These are phyloP conservation scores for Ophioderma brevispina DNA, from an alignment of 35 echinoderm and acorn worm genomes.

Conservation along the genomic window DNA sequence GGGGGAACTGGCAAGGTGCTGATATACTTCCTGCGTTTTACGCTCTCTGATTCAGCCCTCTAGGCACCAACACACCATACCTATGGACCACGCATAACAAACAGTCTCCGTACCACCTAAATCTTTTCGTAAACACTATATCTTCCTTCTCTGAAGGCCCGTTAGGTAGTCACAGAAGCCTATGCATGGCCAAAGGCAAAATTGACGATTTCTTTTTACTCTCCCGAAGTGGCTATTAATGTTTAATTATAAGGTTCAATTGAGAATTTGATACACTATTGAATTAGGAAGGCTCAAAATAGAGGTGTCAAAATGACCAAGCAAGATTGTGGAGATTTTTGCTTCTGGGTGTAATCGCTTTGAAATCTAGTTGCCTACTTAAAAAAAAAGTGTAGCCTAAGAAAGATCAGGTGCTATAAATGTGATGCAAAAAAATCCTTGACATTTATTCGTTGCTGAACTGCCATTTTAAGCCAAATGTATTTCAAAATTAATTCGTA, in stretches of 20 bases:
- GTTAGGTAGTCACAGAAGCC: too few species aligned
- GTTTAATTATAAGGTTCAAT: slow-evolving; percentile 1
- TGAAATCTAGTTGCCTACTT: too few species aligned
- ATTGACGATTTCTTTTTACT: background rate
- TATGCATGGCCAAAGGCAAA: background rate
- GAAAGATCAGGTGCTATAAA: too few species aligned
- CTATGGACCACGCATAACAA: slow-evolving; percentile 6
- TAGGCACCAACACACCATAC: background rate
- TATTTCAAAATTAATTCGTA: too few species aligned
- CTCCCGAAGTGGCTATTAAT: background rate
- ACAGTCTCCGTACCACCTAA: background rate
- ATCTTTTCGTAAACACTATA: background rate
- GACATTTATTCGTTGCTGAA: too few species aligned
- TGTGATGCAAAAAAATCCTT: too few species aligned
- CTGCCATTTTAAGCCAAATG: too few species aligned
- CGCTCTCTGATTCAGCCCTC: background rate
- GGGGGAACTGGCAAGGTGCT: background rate
- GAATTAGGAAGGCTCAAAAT: background rate
- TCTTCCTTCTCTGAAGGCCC: background rate
- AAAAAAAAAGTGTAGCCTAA: too few species aligned
- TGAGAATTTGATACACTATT: background rate
- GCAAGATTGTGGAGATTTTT: slow-evolving; percentile 1
- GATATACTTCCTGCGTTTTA: background rate
- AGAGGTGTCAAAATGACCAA: slow-evolving; percentile 4
- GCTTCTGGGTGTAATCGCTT: background rate